These are phyloP conservation scores for Drosophila kikkawai DNA, from an alignment of 1,140 invertebrate species.

Conservation along the genomic window DNA sequence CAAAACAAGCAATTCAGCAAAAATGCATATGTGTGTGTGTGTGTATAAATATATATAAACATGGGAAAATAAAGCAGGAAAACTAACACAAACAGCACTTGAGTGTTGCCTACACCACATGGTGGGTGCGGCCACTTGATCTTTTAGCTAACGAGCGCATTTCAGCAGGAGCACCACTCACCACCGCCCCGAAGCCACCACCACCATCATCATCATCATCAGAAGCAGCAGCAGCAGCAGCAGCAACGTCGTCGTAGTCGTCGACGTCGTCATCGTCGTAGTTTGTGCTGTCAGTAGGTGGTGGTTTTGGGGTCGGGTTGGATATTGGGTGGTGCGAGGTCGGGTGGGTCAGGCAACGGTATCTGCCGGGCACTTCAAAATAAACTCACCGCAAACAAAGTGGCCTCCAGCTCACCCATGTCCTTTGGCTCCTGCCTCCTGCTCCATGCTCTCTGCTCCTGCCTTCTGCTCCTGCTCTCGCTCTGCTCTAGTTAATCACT, in stretches of 20 bases:
- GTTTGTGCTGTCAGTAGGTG: slow-evolving; percentile 55
- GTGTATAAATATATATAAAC: slow-evolving; percentile 5
- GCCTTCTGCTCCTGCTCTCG: slow-evolving; percentile 1
- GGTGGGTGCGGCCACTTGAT: slow-evolving; percentile 72
- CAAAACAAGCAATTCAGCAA: slow-evolving; percentile 68
- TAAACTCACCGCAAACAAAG: slow-evolving; percentile 84
- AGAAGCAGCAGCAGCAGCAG: background rate
- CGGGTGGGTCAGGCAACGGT: slow-evolving; percentile 63
- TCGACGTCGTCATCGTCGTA: slow-evolving; percentile 8
- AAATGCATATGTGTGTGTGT: slow-evolving; percentile 23
- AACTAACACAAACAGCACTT: slow-evolving; percentile 81
- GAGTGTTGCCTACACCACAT: slow-evolving; percentile 66
- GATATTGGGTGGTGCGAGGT: slow-evolving; percentile 4
- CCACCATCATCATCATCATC: background rate
- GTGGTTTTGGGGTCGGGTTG: slow-evolving; percentile 20
- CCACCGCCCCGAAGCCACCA: slow-evolving; percentile 27
- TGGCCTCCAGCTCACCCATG: slow-evolving; percentile 66
- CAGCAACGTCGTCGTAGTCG: background rate
- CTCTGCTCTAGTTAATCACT: slow-evolving; percentile 81
- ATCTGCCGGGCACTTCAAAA: slow-evolving; percentile 80
- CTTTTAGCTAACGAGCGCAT: slow-evolving; percentile 82
- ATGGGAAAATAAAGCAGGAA: slow-evolving; percentile 54
- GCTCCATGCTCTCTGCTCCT: background rate
- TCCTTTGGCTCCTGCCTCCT: slow-evolving; percentile 42
- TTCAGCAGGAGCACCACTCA: slow-evolving; percentile 64